phyloP scores from a whole-genome alignment of 1,140 invertebrate genomes.

The Orchesella cincta region DNA sequence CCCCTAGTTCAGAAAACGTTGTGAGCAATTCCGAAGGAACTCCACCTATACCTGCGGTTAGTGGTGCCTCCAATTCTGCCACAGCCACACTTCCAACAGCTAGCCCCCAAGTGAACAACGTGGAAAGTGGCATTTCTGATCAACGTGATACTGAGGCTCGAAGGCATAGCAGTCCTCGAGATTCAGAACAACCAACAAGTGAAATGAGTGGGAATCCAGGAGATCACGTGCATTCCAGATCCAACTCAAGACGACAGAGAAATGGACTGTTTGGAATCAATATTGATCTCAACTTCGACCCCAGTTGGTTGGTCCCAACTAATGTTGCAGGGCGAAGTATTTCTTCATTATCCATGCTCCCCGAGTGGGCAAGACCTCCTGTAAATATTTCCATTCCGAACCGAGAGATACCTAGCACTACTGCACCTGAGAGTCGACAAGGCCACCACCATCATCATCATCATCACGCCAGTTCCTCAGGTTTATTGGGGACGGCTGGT shows the following conservation, averaged over 20 bases:
- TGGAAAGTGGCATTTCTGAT: no score
- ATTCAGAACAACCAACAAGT: no score
- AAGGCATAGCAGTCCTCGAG: no score
- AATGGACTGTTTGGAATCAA: conserved; percentile 16
- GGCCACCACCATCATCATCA: conserved; percentile 1
- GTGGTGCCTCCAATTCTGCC: no score
- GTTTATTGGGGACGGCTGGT: no score
- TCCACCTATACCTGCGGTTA: no score
- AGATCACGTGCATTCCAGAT: neutral
- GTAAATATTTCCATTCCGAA: conserved; percentile 7
- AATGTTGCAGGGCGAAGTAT: conserved; percentile 19
- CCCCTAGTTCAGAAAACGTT: neutral
- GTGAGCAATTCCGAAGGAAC: no score
- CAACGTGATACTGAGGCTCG: no score
- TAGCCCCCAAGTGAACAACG: no score
- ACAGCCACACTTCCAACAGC: no score
- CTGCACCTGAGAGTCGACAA: no score
- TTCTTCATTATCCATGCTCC: conserved; percentile 41
- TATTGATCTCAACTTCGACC: conserved; percentile 48
- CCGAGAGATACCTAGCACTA: no score
- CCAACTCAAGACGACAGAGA: neutral
- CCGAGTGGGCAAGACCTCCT: conserved; percentile 46
- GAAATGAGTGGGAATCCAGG: neutral
- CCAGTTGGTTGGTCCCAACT: conserved; percentile 25
- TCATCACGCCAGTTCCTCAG: neutral